A percentile compares a stretch with the other conserved stretches of the same genome.
phyloP scores from a whole-genome alignment of 2,797 vertebrate genomes.

The Epinephelus malabaricus region DNA sequence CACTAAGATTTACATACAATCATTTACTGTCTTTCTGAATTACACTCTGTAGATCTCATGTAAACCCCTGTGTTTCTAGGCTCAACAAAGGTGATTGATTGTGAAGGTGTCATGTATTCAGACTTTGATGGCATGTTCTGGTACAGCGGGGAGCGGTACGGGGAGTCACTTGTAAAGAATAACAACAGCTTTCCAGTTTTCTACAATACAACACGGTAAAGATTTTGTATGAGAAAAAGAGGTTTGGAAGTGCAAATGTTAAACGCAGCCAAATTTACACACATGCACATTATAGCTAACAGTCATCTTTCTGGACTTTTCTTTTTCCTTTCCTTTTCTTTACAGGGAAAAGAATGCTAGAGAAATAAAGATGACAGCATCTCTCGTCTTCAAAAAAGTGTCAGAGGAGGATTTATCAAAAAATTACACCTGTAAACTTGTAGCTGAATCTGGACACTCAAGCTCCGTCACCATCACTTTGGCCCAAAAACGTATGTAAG shows the following conservation, averaged over 20 bases:
- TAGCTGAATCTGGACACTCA: rapidly evolving
- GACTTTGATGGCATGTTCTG: conserved; percentile 44
- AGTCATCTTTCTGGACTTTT: not conserved
- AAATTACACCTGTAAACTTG: conserved; percentile 66
- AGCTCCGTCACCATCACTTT: conserved; percentile 9
- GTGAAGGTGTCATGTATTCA: conserved; percentile 17
- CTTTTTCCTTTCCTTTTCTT: conserved; percentile 8
- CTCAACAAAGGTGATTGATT: conserved; percentile 45
- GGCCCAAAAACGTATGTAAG: conserved; percentile 39
- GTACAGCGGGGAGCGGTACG: conserved; percentile 14
- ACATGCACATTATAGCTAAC: not conserved
- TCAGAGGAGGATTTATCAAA: conserved; percentile 50
- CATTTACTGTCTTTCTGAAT: not conserved
- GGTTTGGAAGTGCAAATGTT: not conserved
- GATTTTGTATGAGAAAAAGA: not conserved
- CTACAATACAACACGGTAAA: conserved; percentile 51
- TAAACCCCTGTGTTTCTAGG: conserved; percentile 43
- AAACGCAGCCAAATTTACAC: not conserved
- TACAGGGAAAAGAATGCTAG: not conserved
- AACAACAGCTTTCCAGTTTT: conserved; percentile 37
- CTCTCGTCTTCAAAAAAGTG: conserved; percentile 67
- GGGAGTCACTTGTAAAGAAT: rapidly evolving
- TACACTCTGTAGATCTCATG: not conserved
- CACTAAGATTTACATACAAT: not conserved
- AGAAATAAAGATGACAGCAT: not conserved